Evolutionary conservation across 2,113 vertebrate genomes (phyloP).

Genomic region (Phrynosoma platyrhinos): DNA sequence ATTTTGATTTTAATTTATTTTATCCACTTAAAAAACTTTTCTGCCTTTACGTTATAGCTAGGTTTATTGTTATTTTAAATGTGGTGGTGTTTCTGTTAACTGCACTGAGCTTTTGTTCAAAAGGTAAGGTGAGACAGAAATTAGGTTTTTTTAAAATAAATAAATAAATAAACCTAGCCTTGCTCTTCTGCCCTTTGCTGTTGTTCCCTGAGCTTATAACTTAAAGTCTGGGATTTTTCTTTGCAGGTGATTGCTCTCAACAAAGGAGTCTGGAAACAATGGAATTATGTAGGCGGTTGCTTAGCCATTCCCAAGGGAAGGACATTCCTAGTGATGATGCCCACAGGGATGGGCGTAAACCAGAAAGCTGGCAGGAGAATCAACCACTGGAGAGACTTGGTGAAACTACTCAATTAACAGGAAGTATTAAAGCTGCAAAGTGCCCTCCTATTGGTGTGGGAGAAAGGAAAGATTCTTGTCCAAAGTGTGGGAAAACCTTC

Average conservation of each 20-base stretch:
- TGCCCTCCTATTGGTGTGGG: neutral
- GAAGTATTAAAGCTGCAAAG: neutral
- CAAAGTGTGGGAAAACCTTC: conserved; percentile 61
- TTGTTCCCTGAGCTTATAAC: neutral
- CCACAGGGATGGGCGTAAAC: neutral
- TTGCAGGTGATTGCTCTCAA: neutral
- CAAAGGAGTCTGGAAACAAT: neutral
- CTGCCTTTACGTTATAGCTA: too few relatives aligned
- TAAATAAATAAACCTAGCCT: neutral
- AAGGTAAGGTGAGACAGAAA: neutral
- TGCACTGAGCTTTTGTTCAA: neutral
- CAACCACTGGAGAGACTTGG: neutral
- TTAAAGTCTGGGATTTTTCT: neutral
- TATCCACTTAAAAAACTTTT: too few relatives aligned
- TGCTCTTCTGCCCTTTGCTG: neutral
- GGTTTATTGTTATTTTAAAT: too few relatives aligned
- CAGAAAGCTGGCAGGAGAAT: neutral
- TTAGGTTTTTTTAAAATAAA: neutral
- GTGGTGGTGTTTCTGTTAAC: too few relatives aligned
- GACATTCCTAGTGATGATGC: neutral
- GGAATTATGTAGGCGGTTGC: neutral
- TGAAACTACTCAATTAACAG: neutral
- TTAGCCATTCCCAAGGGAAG: neutral
- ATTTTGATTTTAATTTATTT: neutral
- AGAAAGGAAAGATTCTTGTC: conserved; percentile 24